These are phyloP conservation scores for Brachyopa scutellaris DNA, from an alignment of 2,888 invertebrate species.

Conservation along the genomic window DNA sequence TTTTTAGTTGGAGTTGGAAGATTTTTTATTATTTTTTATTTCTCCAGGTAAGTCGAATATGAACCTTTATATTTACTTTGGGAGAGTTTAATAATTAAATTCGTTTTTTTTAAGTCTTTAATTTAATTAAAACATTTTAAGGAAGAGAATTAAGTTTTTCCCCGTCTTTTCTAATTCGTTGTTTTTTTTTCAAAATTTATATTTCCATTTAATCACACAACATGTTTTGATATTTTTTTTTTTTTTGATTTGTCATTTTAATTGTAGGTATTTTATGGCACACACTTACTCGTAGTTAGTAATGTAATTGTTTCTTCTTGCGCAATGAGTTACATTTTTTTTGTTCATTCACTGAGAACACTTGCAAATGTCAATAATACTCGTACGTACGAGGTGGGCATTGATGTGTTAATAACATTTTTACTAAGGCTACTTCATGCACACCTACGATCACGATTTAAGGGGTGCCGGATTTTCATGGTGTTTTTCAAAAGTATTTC, in stretches of 20 bases:
- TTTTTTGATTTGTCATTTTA: no score
- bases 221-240: no score
- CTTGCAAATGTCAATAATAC: neutral
- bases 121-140: no score
- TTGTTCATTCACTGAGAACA: neutral
- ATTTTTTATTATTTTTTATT: constrained; percentile 1
- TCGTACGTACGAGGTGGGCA: neutral
- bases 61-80: neutral
- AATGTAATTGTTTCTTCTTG: neutral
- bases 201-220: no score
- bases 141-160: no score
- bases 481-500: no score
- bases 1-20: constrained; percentile 24
- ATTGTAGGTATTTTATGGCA: no score
- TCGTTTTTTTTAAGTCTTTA: no score
- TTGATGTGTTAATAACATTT: neutral
- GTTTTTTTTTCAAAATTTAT: no score
- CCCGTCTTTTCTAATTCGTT: no score
- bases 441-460: neutral
- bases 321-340: neutral
- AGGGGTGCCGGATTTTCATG: neutral
- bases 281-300: no score
- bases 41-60: constrained; percentile 27
- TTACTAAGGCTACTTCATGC: neutral
- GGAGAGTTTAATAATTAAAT: no score